Evolutionary conservation across 2,797 vertebrate species (phyloP), one percentile per base, ranked within the genome.

Genomic region (Tauraco hartlaubi): DNA sequence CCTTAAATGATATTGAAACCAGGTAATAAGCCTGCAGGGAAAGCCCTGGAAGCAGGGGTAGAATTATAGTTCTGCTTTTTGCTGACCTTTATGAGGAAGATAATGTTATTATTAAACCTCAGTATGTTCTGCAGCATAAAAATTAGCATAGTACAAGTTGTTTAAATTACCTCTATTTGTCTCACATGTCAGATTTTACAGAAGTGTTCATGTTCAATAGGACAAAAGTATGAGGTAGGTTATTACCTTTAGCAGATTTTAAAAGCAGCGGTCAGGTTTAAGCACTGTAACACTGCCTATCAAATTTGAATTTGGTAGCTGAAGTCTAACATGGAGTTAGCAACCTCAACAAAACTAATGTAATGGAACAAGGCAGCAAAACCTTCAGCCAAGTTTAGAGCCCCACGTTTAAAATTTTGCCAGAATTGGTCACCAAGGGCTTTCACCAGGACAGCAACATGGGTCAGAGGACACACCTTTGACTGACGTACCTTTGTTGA

Each of bases 101-200:
- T 41, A 72, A 48, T 81, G 21, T 61, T 90, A 37, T 79, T 95
- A 58, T 80, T 90, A 91, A 96, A 82, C 79, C 68, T 79, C 58
- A 79, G 44, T 72, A 64, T 61, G 46, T 88, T 93, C 87, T 91
- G 72, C 43, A 68, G 68, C 49, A 37, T 62, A 85, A 90, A 89
- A 88, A 75, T 72, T 51, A 94, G 49, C 64, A 64, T 41, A 74
- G 46, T 68, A 51, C 72, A 75, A 71, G 46, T 77, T 85, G 41
- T 74, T 91, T 89, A 89, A 84, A 82, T 79, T 82, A 63, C 49
- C 64, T 92, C 63, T 87, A 68, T 92, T 95, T 93, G 68, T 95
- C 80, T 90, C 25, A 46, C 21, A 43, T 74, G 35, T 66, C 51
- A 49, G 46, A 79, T 79, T 81, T 90, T 82, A 82, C 48, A 68